Evolutionary conservation across 2,113 vertebrate genomes (phyloP).

Genomic region (Prionailurus bengalensis): DNA sequence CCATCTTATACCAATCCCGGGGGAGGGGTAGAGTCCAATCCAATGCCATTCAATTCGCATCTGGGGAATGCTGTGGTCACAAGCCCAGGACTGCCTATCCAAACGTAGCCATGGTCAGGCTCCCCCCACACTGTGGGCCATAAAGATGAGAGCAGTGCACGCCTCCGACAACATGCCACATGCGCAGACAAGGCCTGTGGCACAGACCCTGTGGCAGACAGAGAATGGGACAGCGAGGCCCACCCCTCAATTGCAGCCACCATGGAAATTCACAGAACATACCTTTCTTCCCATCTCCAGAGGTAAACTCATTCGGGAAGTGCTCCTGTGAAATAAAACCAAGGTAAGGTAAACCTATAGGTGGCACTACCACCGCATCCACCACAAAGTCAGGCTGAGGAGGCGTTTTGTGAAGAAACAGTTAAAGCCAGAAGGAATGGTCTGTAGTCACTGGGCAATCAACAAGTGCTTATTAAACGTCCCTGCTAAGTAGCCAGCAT

Average conservation of each 20-base stretch:
- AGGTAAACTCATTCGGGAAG: constrained; percentile 96
- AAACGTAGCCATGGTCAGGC: neutral
- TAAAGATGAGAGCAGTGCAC: neutral
- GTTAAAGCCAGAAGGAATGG: neutral
- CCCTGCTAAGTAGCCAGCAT: neutral
- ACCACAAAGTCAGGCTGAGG: neutral
- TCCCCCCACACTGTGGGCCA: neutral
- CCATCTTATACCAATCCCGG: neutral
- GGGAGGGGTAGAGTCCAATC: no score
- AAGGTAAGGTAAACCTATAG: constrained; percentile 71
- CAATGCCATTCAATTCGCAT: neutral
- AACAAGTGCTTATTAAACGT: neutral
- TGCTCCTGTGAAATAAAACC: constrained; percentile 90
- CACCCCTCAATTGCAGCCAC: neutral
- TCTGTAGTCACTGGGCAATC: neutral
- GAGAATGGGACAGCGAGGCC: neutral
- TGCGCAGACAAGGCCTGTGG: neutral
- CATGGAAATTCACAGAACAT: neutral
- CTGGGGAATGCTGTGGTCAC: neutral
- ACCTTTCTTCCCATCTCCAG: constrained; percentile 97
- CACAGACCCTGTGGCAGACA: neutral
- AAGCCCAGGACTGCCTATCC: neutral
- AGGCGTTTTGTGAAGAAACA: neutral
- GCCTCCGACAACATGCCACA: rapidly evolving
- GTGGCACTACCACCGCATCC: constrained; percentile 70